These are phyloP conservation scores for Mobula birostris DNA, from an alignment of 2,113 vertebrate genomes.

Conservation along the genomic window DNA sequence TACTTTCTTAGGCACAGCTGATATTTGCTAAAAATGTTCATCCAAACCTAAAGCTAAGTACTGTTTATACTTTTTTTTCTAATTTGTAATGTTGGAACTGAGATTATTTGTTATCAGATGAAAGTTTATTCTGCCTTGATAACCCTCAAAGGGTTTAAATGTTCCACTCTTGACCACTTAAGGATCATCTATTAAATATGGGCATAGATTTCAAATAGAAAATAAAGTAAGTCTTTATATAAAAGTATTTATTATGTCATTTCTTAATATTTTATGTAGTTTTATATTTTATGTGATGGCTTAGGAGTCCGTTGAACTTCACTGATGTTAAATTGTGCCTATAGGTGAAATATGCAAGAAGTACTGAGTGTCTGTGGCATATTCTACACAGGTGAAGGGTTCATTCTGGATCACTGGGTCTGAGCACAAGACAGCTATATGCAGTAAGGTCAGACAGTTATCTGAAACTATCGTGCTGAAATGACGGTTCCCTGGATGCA, in stretches of 20 bases:
- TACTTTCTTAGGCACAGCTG: not conserved
- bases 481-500: not conserved
- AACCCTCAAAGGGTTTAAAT: constrained; percentile 34
- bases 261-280: not conserved
- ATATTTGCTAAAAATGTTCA: constrained; percentile 28
- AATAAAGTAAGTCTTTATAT: constrained; percentile 31
- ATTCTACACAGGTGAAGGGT: not conserved
- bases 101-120: constrained; percentile 22
- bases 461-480: too few relatives aligned
- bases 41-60: not conserved
- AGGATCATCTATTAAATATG: not conserved
- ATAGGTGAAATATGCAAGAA: not conserved
- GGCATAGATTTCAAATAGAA: constrained; percentile 19
- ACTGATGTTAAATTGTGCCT: not conserved
- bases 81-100: constrained; percentile 14
- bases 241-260: not conserved
- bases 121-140: constrained; percentile 19
- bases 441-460: not conserved
- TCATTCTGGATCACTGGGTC: not conserved
- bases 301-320: not conserved
- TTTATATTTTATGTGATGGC: not conserved
- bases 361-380: not conserved
- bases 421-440: too few relatives aligned
- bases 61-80: constrained; percentile 20
- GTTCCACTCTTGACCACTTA: not conserved